These are phyloP conservation scores for Drosophila ustulata DNA, from an alignment of 2,888 invertebrate species.

Conservation along the genomic window DNA sequence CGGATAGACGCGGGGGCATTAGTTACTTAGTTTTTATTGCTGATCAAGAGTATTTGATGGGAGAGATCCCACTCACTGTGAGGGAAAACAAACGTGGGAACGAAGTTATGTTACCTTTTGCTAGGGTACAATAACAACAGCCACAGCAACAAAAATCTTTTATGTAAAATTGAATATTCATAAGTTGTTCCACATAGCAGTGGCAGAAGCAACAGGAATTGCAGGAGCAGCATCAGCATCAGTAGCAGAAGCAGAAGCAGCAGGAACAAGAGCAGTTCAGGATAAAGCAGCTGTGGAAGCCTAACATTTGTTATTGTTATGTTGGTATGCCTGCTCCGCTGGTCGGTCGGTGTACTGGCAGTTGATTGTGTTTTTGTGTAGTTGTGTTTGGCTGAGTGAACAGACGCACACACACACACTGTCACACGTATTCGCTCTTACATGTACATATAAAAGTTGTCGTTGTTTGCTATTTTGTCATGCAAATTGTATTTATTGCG, in stretches of 20 bases:
- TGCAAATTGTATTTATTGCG: conserved; percentile 80
- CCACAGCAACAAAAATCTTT: conserved; percentile 72
- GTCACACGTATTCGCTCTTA: conserved; percentile 8
- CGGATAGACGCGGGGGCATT: no score
- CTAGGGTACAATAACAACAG: conserved; percentile 62
- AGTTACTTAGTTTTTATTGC: no score
- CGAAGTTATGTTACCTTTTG: conserved; percentile 1
- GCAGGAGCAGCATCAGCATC: not conserved
- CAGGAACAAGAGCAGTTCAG: conserved; percentile 24
- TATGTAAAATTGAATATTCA: conserved; percentile 80
- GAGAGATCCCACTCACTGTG: not conserved
- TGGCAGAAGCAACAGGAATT: conserved; percentile 24
- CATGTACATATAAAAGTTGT: conserved; percentile 56
- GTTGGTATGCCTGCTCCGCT: conserved; percentile 20
- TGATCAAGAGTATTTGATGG: no score
- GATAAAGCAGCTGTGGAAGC: conserved; percentile 42
- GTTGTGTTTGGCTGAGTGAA: conserved; percentile 77
- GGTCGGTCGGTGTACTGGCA: conserved; percentile 50
- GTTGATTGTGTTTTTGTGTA: conserved; percentile 80
- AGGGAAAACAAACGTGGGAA: not conserved
- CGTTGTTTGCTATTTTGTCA: conserved; percentile 80
- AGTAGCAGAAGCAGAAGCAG: conserved; percentile 18
- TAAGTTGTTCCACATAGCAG: conserved; percentile 69
- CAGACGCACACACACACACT: conserved; percentile 55
- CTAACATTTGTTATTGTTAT: conserved; percentile 35